Evolutionary conservation across 2,888 invertebrate genomes (phyloP), one percentile per base, ranked within the genome.

Genomic region (Phoronis australis): DNA sequence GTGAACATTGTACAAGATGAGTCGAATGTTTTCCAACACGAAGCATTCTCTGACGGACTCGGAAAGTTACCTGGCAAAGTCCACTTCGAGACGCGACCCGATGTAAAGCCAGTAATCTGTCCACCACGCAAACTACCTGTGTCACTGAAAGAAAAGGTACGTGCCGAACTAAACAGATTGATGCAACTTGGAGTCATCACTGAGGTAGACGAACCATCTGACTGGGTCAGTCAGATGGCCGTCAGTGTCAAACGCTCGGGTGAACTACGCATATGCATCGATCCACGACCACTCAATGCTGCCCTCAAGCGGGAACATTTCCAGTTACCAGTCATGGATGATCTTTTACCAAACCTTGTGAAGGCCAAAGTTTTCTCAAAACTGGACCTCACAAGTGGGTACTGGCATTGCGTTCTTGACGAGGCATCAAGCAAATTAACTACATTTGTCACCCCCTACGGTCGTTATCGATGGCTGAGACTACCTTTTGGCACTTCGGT

Each of bases 331-430:
- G 38, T 53, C 1, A 38, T 60, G 9, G 58, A 59, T 9, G 58
- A 56, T n/a, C 37, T 43, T 9, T 38, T 59, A 15, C 58, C 52
- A 37, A 52, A 52, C 24, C 37, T 55, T n/a, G 43, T 49, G 5
- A 23, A 51, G 22, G 49, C 58, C 5, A 37, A 18, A 2, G 49
- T 56, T 0, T 55, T 59, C 53, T 45, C 58, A 6, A 54, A 57
- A 26, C 38, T 47, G 6, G 54, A 60, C 43, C 42, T 56, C 2
- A 5, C 42, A 12, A 48, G 47, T 15, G 60, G 51, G 3, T 58
- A 59, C 37, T 50, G 53, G 51, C 60, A 60, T 37, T 41, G 49
- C 1, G 25, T 45, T n/a, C 45, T 57, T 1, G 55, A 58, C 42
- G 46, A 55, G 2, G 48, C 48, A 21, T 60, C 56, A 1, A 56